A percentile compares a stretch with the other conserved stretches of the same genome.
Evolutionary conservation across 2,113 vertebrate species (phyloP).

Genomic region (Gracilinanus agilis): DNA sequence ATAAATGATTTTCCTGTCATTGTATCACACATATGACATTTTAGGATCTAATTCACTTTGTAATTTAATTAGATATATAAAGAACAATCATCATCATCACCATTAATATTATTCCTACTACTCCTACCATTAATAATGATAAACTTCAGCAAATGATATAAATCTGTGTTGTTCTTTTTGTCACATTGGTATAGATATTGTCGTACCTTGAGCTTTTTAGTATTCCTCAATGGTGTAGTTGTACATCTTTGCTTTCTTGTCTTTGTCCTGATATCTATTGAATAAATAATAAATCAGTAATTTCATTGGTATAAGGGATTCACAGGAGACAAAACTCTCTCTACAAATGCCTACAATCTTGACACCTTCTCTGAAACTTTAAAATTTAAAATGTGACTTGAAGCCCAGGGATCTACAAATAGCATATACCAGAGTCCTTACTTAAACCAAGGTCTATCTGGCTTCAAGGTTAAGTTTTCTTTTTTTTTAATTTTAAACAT

Average conservation of each 20-base stretch:
- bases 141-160: not conserved
- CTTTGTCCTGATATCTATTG: not conserved
- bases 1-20: not conserved
- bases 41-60: not conserved
- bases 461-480: not conserved
- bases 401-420: not conserved
- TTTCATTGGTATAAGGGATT: not conserved
- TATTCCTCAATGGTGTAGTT: not conserved
- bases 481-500: no score
- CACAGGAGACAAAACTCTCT: not conserved
- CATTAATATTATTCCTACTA: not conserved
- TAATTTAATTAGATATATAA: not conserved
- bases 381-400: not conserved
- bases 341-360: not conserved
- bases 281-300: not conserved
- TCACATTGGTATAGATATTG: not conserved
- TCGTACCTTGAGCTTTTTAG: not conserved
- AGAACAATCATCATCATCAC: not conserved
- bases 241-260: not conserved
- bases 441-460: not conserved
- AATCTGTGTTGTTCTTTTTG: not conserved
- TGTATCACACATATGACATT: not conserved
- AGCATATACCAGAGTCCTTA: not conserved
- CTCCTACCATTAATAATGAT: not conserved
- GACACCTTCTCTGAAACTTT: not conserved